Evolutionary conservation across 2,113 vertebrate genomes (phyloP), one percentile per base, ranked within the genome.

Genomic region (Pelusios castaneus): DNA sequence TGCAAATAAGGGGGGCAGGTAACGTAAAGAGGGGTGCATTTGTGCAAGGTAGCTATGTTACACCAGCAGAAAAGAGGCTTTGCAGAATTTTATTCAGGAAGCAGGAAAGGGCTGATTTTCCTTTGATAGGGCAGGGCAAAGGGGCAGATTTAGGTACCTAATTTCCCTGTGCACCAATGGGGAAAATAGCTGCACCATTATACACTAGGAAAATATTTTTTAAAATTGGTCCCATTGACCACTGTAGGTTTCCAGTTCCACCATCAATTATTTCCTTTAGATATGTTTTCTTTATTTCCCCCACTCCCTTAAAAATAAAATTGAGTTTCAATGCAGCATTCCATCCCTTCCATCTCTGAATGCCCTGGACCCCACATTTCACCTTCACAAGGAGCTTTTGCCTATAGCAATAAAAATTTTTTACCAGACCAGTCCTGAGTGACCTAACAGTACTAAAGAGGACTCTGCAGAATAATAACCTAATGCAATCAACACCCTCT

Each of bases 11-110:
- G 58, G 54, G 77, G 43, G 45, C n/a, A 11, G 0, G 31, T 58
- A 47, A 3, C 76, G 11, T 58, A 63, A 63, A 34, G 27, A 8
- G 1, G 22, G 47, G 11, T 31, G 21, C 38, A 16, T 24, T 29
- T 5, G 16, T 51, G 58, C 45, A 12, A 8, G 77, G 0, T 0
- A 45, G 80, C 22, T 31, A 6, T 80, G 17, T 41, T 7, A 76
- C 94, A 49, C 60, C 47, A 55, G 3, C 0, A 1, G 45, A 13
- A 67, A 52, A n/a, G 24, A 70, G n/a, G 7, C 81, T 88, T 54
- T 67, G n/a, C 73, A 22, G 14, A 34, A 14, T 1, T 2, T 0
- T 0, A 75, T 10, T 25, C 9, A 34, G 25, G 47, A 81, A 27
- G 8, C 1, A n/a, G 41, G 4, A 76, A 29, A 24, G 55, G 4